Conservation (phyloP, 2,797 vertebrate species). For the Gouania willdenowi region DNA sequence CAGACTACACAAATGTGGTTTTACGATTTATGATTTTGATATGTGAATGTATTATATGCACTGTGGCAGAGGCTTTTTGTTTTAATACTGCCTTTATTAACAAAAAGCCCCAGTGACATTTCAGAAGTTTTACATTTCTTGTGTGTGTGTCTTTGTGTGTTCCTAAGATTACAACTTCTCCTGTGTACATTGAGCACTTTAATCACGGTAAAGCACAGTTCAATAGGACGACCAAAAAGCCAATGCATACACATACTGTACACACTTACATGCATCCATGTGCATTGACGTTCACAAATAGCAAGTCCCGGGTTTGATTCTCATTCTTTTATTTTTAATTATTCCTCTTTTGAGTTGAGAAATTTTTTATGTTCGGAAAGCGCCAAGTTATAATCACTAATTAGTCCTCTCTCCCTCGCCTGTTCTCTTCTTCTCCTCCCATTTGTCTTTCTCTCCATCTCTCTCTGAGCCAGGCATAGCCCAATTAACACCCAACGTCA, state of each 20-base stretch:
- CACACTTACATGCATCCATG: slow-evolving; percentile 23
- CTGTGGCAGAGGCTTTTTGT: slow-evolving; percentile 29
- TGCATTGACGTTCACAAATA: slow-evolving; percentile 12
- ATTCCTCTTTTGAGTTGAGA: slow-evolving; percentile 66
- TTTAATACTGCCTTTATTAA: slow-evolving; percentile 33
- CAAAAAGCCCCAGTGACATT: no score
- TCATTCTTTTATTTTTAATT: slow-evolving; percentile 71
- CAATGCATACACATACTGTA: neutral
- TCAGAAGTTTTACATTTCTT: slow-evolving; percentile 24
- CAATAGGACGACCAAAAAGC: slow-evolving; percentile 60
- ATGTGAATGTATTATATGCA: slow-evolving; percentile 52
- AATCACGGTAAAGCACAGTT: slow-evolving; percentile 67
- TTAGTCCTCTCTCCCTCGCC: slow-evolving; percentile 59
- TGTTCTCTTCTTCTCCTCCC: slow-evolving; percentile 37
- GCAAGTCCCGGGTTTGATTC: slow-evolving; percentile 61
- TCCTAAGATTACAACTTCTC: slow-evolving; percentile 63
- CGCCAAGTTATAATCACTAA: slow-evolving; percentile 70
- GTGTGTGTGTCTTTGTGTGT: slow-evolving; percentile 40
- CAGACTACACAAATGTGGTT: no score
- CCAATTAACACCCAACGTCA: slow-evolving; percentile 63
- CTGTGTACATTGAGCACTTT: slow-evolving; percentile 64
- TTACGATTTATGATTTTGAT: slow-evolving; percentile 61
- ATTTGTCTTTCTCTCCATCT: slow-evolving; percentile 50
- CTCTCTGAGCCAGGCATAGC: slow-evolving; percentile 50
- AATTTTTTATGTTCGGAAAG: slow-evolving; percentile 74